phyloP scores from a whole-genome alignment of 2,888 invertebrate species.

The Polyploca ridens region DNA sequence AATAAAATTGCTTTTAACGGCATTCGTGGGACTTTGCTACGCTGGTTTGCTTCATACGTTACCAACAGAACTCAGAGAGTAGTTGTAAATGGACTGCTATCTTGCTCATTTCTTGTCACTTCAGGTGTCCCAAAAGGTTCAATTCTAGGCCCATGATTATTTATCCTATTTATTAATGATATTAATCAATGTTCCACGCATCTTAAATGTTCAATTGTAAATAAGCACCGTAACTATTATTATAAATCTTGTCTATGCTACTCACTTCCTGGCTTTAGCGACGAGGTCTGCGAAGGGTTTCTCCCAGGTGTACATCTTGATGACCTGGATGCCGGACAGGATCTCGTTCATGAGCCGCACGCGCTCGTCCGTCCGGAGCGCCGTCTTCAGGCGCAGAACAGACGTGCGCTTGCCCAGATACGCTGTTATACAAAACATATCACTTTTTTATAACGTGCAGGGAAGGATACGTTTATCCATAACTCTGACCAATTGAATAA shows the following conservation, averaged over 20 bases:
- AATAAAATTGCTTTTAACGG: no score
- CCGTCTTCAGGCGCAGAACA: slow-evolving; percentile 90
- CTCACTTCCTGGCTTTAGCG: slow-evolving; percentile 89
- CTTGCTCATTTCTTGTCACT: no score
- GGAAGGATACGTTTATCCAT: neutral
- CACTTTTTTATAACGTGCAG: neutral
- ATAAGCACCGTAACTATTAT: neutral
- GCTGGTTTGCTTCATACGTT: no score
- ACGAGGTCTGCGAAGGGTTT: slow-evolving; percentile 91
- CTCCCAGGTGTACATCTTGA: slow-evolving; percentile 97
- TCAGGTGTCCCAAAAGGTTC: no score
- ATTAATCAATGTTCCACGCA: no score
- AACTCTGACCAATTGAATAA: neutral
- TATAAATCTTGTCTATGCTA: slow-evolving; percentile 22
- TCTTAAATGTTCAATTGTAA: no score
- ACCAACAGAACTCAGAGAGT: no score
- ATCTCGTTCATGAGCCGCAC: slow-evolving; percentile 95
- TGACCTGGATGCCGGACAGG: slow-evolving; percentile 92
- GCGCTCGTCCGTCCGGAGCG: slow-evolving; percentile 94
- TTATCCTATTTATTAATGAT: no score
- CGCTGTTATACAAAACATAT: slow-evolving; percentile 68
- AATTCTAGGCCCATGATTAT: no score
- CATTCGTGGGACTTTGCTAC: no score
- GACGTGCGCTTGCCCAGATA: slow-evolving; percentile 92
- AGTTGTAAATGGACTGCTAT: no score